phyloP scores from a whole-genome alignment of 2,113 vertebrate species.

The Lasiurus cinereus region DNA sequence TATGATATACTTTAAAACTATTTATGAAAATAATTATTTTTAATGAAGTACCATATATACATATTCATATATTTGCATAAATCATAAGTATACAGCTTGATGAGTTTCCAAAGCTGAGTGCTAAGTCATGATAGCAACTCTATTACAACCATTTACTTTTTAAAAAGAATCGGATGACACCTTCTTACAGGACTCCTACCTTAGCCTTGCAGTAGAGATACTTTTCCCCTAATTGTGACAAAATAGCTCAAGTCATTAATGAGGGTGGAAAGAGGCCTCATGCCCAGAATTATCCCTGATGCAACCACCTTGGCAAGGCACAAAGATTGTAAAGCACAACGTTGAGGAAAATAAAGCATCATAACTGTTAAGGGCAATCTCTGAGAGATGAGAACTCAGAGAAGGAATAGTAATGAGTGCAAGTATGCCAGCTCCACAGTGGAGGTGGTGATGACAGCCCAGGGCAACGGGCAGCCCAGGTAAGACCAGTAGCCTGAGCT shows the following conservation, averaged over 20 bases:
- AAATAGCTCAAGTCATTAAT: not conserved
- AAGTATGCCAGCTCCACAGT: not conserved
- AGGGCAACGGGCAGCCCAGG: not conserved
- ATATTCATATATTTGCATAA: not conserved
- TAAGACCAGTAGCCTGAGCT: not conserved
- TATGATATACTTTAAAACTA: not conserved
- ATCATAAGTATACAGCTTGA: not conserved
- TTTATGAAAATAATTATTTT: slow-evolving; percentile 10
- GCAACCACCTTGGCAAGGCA: not conserved
- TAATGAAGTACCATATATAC: not conserved
- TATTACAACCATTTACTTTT: not conserved
- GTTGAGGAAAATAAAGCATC: not conserved
- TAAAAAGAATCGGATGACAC: not conserved
- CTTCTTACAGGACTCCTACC: not conserved
- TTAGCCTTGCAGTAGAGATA: not conserved
- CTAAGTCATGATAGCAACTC: not conserved
- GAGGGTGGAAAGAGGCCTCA: not conserved
- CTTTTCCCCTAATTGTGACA: not conserved
- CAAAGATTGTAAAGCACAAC: not conserved
- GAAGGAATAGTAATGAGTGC: not conserved
- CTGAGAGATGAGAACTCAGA: not conserved
- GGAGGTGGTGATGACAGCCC: not conserved
- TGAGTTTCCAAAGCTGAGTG: not conserved
- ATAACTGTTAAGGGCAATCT: not conserved
- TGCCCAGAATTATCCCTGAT: not conserved